phyloP scores from a whole-genome alignment of 2,888 invertebrate species.

The Patella ulyssiponensis region DNA sequence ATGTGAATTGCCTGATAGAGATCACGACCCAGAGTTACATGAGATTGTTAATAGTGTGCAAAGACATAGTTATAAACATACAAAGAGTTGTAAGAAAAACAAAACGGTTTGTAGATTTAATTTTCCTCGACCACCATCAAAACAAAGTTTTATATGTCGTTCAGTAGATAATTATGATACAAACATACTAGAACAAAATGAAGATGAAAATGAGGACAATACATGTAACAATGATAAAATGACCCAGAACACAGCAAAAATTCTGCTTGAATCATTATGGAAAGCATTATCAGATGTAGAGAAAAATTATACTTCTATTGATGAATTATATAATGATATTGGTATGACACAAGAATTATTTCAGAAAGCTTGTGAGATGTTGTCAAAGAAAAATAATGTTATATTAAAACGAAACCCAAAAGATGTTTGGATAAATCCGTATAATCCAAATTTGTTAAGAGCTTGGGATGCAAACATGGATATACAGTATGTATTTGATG shows the following conservation, averaged over 20 bases:
- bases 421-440: slow-evolving; percentile 4
- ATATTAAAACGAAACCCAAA: slow-evolving; percentile 1
- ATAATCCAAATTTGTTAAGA: slow-evolving; percentile 27
- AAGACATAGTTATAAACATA: slow-evolving; percentile 35
- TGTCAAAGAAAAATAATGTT: neutral
- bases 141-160: slow-evolving; percentile 15
- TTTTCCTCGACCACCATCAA: slow-evolving; percentile 37
- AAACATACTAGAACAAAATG: neutral
- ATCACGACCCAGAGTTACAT: slow-evolving; percentile 38
- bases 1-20: slow-evolving; percentile 28
- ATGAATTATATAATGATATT: slow-evolving; percentile 1
- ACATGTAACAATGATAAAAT: neutral
- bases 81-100: slow-evolving; percentile 33
- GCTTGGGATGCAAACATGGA: slow-evolving; percentile 33
- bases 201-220: neutral
- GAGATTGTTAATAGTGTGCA: slow-evolving; percentile 36
- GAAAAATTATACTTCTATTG: slow-evolving; percentile 11
- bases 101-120: slow-evolving; percentile 39
- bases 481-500: slow-evolving; percentile 33
- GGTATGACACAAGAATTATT: slow-evolving; percentile 8
- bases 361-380: slow-evolving; percentile 11
- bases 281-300: neutral
- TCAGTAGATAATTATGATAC: neutral
- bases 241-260: neutral
- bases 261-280: slow-evolving; percentile 9